Evolutionary conservation across 2,797 vertebrate species (phyloP), one percentile per base, ranked within the genome.

Genomic region (Bothrops alternatus): DNA sequence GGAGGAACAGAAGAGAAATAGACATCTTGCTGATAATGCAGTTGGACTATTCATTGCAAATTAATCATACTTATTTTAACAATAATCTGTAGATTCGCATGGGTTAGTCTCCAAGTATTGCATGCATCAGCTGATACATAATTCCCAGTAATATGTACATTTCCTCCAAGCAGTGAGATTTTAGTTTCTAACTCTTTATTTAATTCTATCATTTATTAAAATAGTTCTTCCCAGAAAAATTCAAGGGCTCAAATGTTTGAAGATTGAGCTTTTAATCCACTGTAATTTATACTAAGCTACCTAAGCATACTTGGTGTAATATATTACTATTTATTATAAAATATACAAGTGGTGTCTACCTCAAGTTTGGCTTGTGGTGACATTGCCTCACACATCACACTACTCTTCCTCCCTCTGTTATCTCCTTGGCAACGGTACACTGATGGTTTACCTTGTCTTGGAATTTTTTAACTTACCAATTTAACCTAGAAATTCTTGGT

Each of bases 11-110:
- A 3, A 90, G 94, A 63, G 18, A 65, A 90, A 61, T 61, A 88
- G 89, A 82, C 28, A 0, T 86, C 10, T 63, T 10, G 58, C 60
- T 88, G 92, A 94, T 16, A 28, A 20, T 55, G 56, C 0, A 4
- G 0, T 82, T 92, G 26, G 56, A 69, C 0, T 92, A 87, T 60
- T 93, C 25, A 50, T 92, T 94, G 86, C 32, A 92, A 91, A 94
- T 82, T 55, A 90, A 65, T 56, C 86, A 42, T 32, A 55, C 7
- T 14, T 58, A 94, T 93, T 90, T 16, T 87, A 50, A 85, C 93
- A 93, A 55, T 73, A 86, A 69, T 0, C 53, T 92, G 60, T 6
- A 16, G 28, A 1, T 92, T 32, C 57, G 25, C 28, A 55, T 91
- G 32, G 93, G 42, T 55, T 61, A 20, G 26, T 91, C 58, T 56